Base-by-base conservation (phyloP, 2,113 vertebrate species). In the Laticauda laticaudata region DNA sequence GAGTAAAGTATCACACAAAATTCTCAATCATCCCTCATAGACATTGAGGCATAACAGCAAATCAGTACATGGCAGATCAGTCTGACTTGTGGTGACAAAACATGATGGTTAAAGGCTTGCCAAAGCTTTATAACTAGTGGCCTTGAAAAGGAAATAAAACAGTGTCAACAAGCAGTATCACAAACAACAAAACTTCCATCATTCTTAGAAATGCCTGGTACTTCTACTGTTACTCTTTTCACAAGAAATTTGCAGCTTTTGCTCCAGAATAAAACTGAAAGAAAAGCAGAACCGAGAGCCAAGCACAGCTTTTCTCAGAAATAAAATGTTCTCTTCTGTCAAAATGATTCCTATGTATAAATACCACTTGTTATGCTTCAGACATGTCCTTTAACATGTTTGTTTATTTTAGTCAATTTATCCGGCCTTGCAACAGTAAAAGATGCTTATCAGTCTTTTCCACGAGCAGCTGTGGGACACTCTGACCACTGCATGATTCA, bases 151-250 rank as follows among this genome's bases (percentile, higher is more conserved):
- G 93, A 93, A 96, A 85, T 93, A 29, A 26, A 6, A 75, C 92
- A n/a, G 87, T 94, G 93, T 93, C 95, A 96, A 92, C 55, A 93
- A 92, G 20, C 2, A 69, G 43, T 93, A 57, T 89, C 86, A 94
- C 54, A 34, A 93, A 91, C 21, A 93, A 5, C 23, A 54, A 91
- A 2, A 0, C 1, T 93, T 89, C 29, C 48, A 59, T n/a, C n/a
- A 91, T 94, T 48, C 29, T 48, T 93, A 0, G 88, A 75, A 23
- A 20, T 51, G 14, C 23, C n/a, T 8, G 0, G 90, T 59, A 92
- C 9, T 92, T 94, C 88, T 93, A 90, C 48, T 90, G 39, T 51
- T 75, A 29, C 91, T 64, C 54, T 85, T 45, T 87, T 20, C 5
- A 85, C 69, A 26, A 92, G 92, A 90, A 29, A 87, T 92, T 86